phyloP scores from a whole-genome alignment of 2,113 vertebrate genomes.

The Baryphthengus martii region DNA sequence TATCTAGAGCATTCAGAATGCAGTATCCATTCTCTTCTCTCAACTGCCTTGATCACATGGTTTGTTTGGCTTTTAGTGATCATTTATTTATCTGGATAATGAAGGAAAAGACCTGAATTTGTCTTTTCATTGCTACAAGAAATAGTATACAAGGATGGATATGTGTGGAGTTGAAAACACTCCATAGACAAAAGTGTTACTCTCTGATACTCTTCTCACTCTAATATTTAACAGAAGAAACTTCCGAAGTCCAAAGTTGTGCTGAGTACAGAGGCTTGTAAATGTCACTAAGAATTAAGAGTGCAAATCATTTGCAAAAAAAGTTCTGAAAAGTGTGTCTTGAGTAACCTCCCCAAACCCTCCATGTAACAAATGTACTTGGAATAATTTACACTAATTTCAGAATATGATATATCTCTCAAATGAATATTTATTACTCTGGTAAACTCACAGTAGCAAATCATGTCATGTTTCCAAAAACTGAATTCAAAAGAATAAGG shows the following conservation, averaged over 20 bases:
- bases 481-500: background rate
- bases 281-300: background rate
- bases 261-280: background rate
- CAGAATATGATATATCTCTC: background rate
- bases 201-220: background rate
- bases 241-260: background rate
- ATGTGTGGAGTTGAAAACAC: background rate
- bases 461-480: background rate
- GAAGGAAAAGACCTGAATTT: background rate
- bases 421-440: background rate
- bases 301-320: background rate
- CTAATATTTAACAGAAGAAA: background rate
- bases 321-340: background rate
- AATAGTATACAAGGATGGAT: background rate
- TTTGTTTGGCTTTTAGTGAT: background rate
- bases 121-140: background rate
- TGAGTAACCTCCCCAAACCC: background rate
- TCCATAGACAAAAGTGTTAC: background rate
- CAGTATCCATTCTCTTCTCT: background rate
- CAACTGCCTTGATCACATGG: background rate
- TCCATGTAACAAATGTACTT: background rate
- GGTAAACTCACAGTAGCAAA: background rate
- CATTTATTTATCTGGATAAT: background rate
- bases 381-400: background rate
- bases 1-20: background rate